Percentiles rank a stretch among this genome's conserved stretches.
Evolutionary conservation across 2,797 vertebrate species (phyloP).

Genomic region (Pempheris klunzingeri): DNA sequence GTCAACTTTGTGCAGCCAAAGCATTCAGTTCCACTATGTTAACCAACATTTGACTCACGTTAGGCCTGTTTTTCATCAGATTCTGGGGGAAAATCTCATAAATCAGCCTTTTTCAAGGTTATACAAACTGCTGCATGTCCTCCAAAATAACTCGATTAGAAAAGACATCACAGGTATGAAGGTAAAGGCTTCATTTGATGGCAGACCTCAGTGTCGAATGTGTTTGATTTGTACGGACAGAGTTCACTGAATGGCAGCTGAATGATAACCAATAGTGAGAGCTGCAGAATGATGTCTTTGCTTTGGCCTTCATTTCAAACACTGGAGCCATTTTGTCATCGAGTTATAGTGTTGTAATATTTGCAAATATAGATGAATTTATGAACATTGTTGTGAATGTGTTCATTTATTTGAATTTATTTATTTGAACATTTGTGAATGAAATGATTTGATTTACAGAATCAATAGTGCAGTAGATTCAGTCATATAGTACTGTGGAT

Average conservation of each 20-base stretch:
- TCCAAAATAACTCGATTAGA: neutral
- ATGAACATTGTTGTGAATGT: neutral
- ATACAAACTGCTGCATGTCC: conserved; percentile 20
- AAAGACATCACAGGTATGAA: neutral
- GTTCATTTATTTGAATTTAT: neutral
- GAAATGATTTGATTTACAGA: too few relatives aligned
- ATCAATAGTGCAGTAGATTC: too few relatives aligned
- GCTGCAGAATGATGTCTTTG: too few relatives aligned
- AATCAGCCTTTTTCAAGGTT: conserved; percentile 20
- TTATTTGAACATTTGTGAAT: too few relatives aligned
- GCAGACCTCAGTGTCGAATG: neutral
- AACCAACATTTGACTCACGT: neutral
- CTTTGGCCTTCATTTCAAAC: too few relatives aligned
- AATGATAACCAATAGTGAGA: too few relatives aligned
- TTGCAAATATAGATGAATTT: neutral
- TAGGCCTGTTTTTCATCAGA: conserved; percentile 2
- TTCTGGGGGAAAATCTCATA: conserved; percentile 6
- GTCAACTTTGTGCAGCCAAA: conserved; percentile 8
- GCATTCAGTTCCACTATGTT: neutral
- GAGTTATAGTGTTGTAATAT: neutral
- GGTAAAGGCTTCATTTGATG: neutral
- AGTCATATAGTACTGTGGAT: too few relatives aligned
- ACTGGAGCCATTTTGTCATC: too few relatives aligned
- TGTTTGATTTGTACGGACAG: neutral
- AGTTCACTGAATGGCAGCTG: neutral